Evolutionary conservation across 2,888 invertebrate genomes (phyloP).

Genomic region (Dinocampus coccinellae): DNA sequence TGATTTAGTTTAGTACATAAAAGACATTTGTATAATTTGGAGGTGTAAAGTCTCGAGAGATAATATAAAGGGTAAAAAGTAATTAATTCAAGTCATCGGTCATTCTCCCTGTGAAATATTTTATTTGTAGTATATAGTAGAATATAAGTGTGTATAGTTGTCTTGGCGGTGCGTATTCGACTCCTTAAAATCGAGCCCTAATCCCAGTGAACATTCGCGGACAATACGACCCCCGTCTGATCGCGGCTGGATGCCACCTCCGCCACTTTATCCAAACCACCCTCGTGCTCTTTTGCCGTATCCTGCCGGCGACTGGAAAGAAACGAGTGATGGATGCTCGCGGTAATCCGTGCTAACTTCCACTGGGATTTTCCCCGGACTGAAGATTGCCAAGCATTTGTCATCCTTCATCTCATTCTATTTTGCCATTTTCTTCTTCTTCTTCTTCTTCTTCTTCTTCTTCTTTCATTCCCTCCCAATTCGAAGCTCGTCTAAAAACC

Average conservation of each 20-base stretch:
- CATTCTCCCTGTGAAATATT: not conserved
- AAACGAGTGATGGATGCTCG: constrained; percentile 67
- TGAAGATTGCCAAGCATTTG: constrained; percentile 31
- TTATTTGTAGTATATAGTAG: constrained; percentile 23
- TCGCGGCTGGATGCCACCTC: constrained; percentile 38
- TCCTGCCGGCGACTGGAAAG: constrained; percentile 52
- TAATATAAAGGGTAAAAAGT: constrained; percentile 2
- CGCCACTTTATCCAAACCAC: constrained; percentile 38
- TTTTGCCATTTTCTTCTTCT: not conserved
- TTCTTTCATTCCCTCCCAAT: constrained; percentile 33
- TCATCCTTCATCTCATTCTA: constrained; percentile 22
- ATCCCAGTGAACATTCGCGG: constrained; percentile 40
- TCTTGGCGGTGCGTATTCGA: constrained; percentile 2
- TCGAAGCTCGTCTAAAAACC: constrained; percentile 57
- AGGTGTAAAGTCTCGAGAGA: constrained; percentile 21
- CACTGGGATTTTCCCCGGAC: constrained; percentile 63
- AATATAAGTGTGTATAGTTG: not conserved
- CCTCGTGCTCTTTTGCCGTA: constrained; percentile 24
- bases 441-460: constrained; percentile 7
- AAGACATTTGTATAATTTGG: not conserved
- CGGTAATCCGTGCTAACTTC: constrained; percentile 68
- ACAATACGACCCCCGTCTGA: constrained; percentile 39
- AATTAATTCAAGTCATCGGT: constrained; percentile 30
- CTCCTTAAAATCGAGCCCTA: constrained; percentile 43
- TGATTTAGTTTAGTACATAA: not conserved